phyloP scores from a whole-genome alignment of 2,797 vertebrate species.

The Adrianichthys oophorus region DNA sequence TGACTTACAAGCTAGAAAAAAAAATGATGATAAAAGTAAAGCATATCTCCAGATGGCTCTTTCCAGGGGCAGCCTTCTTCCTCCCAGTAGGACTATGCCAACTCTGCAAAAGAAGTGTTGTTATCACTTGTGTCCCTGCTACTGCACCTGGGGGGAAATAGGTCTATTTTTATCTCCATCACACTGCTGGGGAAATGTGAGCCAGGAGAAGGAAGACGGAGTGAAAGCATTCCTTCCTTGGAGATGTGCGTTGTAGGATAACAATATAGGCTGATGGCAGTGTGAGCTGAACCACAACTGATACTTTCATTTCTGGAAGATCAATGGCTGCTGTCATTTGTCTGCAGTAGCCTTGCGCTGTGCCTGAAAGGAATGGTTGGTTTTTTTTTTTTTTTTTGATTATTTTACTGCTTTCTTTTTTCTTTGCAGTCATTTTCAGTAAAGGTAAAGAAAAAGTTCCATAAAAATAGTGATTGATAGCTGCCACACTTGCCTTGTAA shows the following conservation, averaged over 20 bases:
- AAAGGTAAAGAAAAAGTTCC: not conserved
- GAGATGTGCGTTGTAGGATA: constrained; percentile 25
- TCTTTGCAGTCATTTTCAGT: not conserved
- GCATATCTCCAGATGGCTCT: constrained; percentile 63
- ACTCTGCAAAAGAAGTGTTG: constrained; percentile 56
- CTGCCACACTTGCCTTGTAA: constrained; percentile 7
- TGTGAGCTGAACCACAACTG: constrained; percentile 18
- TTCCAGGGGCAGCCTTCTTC: constrained; percentile 54
- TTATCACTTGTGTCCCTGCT: constrained; percentile 70
- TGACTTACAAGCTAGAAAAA: constrained; percentile 24
- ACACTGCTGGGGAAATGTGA: constrained; percentile 57
- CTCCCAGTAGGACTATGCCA: constrained; percentile 54
- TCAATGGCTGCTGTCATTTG: constrained; percentile 8
- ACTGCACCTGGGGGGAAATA: constrained; percentile 53
- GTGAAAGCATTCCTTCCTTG: constrained; percentile 25
- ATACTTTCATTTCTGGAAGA: constrained; percentile 7
- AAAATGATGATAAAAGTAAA: constrained; percentile 13
- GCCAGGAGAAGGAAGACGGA: constrained; percentile 26
- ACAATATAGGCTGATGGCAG: constrained; percentile 14
- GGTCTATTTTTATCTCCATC: constrained; percentile 68
- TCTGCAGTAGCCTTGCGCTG: not conserved
- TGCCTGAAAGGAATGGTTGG: not conserved
- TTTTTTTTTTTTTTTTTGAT: not conserved
- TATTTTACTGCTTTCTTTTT: not conserved
- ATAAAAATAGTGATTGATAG: not conserved